A percentile compares a stretch with the other conserved stretches of the same genome.
Conservation (phyloP, 2,113 vertebrate species). For the Poecilia latipinna region DNA sequence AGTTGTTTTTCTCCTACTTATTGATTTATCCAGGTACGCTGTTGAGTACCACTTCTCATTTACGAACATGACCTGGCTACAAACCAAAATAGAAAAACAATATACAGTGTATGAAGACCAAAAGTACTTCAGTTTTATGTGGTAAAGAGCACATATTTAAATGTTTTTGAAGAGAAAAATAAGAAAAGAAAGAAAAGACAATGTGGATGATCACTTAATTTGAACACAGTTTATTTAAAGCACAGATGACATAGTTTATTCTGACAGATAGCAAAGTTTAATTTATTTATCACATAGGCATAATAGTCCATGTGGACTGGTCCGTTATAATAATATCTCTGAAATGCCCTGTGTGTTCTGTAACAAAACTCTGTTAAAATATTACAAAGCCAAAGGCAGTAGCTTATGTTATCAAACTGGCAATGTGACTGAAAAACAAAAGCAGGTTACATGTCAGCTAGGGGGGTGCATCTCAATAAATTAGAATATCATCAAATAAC, state of each 20-base stretch:
- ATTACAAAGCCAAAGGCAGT: conserved; percentile 52
- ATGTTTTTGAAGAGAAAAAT: background rate
- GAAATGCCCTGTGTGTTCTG: conserved; percentile 51
- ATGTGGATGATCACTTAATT: conserved; percentile 24
- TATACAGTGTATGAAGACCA: background rate
- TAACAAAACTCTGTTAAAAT: conserved; percentile 48
- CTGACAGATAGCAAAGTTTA: conserved; percentile 64
- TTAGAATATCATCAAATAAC: background rate
- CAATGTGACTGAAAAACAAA: conserved; percentile 14
- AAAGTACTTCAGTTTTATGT: background rate
- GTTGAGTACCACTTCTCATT: too few species aligned
- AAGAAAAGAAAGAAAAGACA: background rate
- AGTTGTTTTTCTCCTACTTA: background rate
- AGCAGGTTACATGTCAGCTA: background rate
- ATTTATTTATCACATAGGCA: conserved; percentile 56
- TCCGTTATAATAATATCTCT: conserved; percentile 38
- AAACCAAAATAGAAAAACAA: too few species aligned
- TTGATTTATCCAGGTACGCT: too few species aligned
- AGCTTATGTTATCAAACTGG: conserved; percentile 70
- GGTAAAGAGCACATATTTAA: background rate
- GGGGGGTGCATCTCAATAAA: background rate
- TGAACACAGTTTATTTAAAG: conserved; percentile 78
- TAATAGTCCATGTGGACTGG: conserved; percentile 26
- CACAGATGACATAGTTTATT: conserved; percentile 73
- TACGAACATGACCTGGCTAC: too few species aligned